Evolutionary conservation across 2,113 vertebrate species (phyloP).

Genomic region (Dromaius novaehollandiae): DNA sequence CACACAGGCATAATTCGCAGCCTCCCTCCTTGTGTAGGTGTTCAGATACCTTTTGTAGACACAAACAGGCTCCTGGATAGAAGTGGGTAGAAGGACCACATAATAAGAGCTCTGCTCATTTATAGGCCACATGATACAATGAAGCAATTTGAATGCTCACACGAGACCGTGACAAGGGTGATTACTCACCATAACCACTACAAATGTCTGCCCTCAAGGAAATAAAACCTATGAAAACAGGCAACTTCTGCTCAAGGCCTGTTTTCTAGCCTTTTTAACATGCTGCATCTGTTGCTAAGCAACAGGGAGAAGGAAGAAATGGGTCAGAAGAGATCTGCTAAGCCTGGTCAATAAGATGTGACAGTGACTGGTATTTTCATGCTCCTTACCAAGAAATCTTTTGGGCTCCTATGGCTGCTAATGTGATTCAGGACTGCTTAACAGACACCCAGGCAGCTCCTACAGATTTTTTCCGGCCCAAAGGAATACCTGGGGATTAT

Average conservation of each 20-base stretch:
- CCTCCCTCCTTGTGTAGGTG: background rate
- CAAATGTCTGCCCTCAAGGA: constrained; percentile 31
- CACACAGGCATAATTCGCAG: background rate
- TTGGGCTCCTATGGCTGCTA: background rate
- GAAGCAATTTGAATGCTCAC: constrained; percentile 37
- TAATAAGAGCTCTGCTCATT: constrained; percentile 1
- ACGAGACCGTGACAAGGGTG: constrained; percentile 31
- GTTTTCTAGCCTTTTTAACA: constrained; percentile 44
- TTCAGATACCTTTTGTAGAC: background rate
- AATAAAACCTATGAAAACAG: constrained; percentile 24
- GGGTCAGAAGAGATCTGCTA: constrained; percentile 53
- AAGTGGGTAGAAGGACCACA: background rate
- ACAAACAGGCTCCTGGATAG: background rate
- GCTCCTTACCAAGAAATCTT: background rate
- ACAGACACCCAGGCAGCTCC: background rate
- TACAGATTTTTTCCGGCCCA: background rate
- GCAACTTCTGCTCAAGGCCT: constrained; percentile 21
- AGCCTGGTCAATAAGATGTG: constrained; percentile 34
- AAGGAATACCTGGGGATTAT: background rate
- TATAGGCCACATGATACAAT: background rate
- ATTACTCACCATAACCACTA: constrained; percentile 34
- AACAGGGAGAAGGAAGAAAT: constrained; percentile 55
- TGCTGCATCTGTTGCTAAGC: constrained; percentile 66
- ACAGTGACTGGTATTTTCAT: constrained; percentile 1
- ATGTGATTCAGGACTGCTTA: background rate